Conservation (phyloP, 2,113 vertebrate genomes). For the Bombycilla garrulus region DNA sequence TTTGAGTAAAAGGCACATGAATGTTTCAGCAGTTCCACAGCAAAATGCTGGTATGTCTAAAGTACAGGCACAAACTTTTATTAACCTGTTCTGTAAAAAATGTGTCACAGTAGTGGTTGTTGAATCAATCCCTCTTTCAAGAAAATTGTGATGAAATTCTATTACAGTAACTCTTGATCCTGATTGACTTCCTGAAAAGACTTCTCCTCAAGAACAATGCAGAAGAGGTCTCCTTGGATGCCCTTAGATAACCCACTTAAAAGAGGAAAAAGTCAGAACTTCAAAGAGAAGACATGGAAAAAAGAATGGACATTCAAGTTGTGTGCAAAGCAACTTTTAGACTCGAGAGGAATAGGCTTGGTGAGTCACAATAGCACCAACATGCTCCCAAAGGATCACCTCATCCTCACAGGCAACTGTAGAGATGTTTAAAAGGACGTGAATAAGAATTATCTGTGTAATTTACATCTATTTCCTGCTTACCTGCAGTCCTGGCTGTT, state of each 20-base stretch:
- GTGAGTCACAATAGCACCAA: not conserved
- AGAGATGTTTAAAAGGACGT: not conserved
- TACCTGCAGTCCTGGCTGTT: constrained; percentile 97
- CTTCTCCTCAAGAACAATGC: not conserved
- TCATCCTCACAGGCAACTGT: not conserved
- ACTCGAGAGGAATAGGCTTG: not conserved
- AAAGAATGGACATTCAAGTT: not conserved
- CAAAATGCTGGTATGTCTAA: not conserved
- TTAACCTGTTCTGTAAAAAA: not conserved
- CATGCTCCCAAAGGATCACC: not conserved
- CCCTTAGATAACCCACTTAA: not conserved
- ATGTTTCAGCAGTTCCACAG: not conserved
- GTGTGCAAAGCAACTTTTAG: not conserved
- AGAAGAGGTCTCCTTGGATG: not conserved
- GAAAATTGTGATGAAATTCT: not conserved
- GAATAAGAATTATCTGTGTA: not conserved
- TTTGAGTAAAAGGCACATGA: not conserved
- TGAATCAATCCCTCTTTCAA: not conserved
- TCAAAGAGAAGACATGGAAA: not conserved
- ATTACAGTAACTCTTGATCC: not conserved
- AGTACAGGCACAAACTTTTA: not conserved
- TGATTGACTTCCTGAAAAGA: not conserved
- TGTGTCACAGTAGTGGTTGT: not conserved
- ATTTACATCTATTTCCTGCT: not conserved
- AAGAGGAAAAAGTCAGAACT: not conserved